Conservation (phyloP, 2,797 vertebrate genomes). For the Gobionotothen gibberifrons region DNA sequence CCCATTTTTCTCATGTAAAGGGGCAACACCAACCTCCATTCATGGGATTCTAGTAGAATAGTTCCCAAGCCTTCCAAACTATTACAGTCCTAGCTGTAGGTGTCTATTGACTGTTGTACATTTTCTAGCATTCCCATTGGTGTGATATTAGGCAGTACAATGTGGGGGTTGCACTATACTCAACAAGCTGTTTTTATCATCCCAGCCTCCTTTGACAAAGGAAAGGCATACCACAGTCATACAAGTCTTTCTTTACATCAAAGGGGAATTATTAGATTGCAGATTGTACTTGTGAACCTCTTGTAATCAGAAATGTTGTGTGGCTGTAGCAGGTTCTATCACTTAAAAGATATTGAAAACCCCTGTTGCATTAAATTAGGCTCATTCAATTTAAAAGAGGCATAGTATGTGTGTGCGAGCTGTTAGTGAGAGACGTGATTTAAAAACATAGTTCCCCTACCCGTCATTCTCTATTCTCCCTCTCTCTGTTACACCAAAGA, state of each 20-base stretch:
- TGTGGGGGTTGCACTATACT: conserved; percentile 38
- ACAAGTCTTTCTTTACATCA: conserved; percentile 54
- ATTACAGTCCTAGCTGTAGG: conserved; percentile 69
- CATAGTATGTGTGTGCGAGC: conserved; percentile 42
- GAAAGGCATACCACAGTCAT: conserved; percentile 37
- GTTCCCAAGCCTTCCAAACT: conserved; percentile 68
- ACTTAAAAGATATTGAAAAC: conserved; percentile 32
- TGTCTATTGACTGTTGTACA: conserved; percentile 76
- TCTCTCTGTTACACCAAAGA: conserved; percentile 80
- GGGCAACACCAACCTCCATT: conserved; percentile 47
- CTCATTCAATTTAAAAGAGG: conserved; percentile 47
- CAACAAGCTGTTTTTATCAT: conserved; percentile 41
- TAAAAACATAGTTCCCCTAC: not conserved
- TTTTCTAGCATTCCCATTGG: conserved; percentile 67
- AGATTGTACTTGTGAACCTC: conserved; percentile 69
- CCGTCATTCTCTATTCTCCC: conserved; percentile 32
- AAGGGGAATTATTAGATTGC: conserved; percentile 64
- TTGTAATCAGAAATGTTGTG: conserved; percentile 67
- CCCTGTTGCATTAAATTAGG: conserved; percentile 47
- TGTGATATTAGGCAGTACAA: conserved; percentile 61
- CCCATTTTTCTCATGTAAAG: conserved; percentile 49
- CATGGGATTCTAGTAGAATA: conserved; percentile 60
- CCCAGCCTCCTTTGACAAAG: conserved; percentile 17
- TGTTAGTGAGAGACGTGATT: conserved; percentile 45
- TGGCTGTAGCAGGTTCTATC: conserved; percentile 74